Conservation (phyloP, 2,888 invertebrate genomes). For the Asteroscopus sphinx region DNA sequence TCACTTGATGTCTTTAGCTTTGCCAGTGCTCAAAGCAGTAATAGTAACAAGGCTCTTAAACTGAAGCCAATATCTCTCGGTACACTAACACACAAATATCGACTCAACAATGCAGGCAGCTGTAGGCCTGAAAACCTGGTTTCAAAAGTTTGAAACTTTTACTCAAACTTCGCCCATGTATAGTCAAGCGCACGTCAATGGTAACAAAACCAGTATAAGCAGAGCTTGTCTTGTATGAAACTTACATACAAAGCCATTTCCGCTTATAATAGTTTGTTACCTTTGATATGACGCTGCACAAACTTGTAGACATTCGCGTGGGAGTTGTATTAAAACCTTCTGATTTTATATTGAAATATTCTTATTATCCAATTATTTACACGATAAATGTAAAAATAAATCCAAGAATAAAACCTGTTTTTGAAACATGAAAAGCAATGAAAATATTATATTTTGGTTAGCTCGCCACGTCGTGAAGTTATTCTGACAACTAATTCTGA, state of each 20-base stretch:
- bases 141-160: slow-evolving; percentile 25
- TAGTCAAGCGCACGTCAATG: too few relatives aligned
- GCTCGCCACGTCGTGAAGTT: slow-evolving; percentile 50
- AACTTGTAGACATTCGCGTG: background rate
- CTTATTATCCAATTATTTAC: slow-evolving; percentile 3
- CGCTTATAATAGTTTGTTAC: too few relatives aligned
- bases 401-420: slow-evolving; percentile 19
- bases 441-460: slow-evolving; percentile 41
- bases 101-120: slow-evolving; percentile 5
- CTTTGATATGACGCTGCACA: too few relatives aligned
- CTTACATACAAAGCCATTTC: too few relatives aligned
- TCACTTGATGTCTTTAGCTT: too few relatives aligned
- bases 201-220: too few relatives aligned
- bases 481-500: slow-evolving; percentile 69
- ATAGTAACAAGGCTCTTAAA: too few relatives aligned
- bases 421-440: slow-evolving; percentile 22
- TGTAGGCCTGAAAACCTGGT: slow-evolving; percentile 14
- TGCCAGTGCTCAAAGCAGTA: too few relatives aligned
- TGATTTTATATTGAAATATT: slow-evolving; percentile 1
- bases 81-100: slow-evolving; percentile 9
- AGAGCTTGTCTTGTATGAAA: too few relatives aligned
- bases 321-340: background rate
- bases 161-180: slow-evolving; percentile 11
- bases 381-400: slow-evolving; percentile 15
- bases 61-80: background rate